Percentiles rank a stretch among this genome's conserved stretches.
These are phyloP conservation scores for Arctia plantaginis DNA, from an alignment of 2,888 invertebrate species.

Conservation along the genomic window DNA sequence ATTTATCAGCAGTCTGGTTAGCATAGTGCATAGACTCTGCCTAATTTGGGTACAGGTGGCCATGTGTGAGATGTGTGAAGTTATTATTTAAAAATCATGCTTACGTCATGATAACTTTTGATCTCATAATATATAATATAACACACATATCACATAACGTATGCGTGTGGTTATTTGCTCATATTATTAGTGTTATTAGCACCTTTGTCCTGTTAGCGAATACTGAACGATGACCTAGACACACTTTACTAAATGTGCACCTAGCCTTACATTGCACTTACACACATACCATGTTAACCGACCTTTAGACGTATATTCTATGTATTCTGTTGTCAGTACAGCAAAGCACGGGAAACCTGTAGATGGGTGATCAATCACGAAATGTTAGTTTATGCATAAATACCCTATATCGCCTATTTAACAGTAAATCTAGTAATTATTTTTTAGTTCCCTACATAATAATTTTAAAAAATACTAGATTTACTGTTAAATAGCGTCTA, in stretches of 20 bases:
- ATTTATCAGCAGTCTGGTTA: not conserved
- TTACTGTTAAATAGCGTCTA: no score
- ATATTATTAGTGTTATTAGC: constrained; percentile 49
- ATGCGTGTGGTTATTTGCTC: not conserved
- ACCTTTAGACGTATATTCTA: constrained; percentile 12
- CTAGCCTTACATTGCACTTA: constrained; percentile 40
- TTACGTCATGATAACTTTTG: not conserved
- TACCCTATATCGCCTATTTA: not conserved
- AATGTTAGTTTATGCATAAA: no score
- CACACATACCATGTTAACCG: constrained; percentile 22
- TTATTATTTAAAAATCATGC: not conserved
- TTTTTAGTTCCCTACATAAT: no score
- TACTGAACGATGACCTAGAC: constrained; percentile 54
- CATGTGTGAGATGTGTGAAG: not conserved
- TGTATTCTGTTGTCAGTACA: constrained; percentile 11
- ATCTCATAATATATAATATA: not conserved
- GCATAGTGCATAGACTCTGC: not conserved
- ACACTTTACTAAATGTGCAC: constrained; percentile 33
- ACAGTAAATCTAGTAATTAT: not conserved
- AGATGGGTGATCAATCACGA: not conserved
- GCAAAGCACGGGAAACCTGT: not conserved
- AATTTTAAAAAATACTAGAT: no score
- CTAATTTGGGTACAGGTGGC: not conserved
- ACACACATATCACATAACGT: not conserved
- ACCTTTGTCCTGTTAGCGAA: constrained; percentile 47